Conservation (phyloP, 2,113 vertebrate species). For the Cyphomyrus discorhynchus region DNA sequence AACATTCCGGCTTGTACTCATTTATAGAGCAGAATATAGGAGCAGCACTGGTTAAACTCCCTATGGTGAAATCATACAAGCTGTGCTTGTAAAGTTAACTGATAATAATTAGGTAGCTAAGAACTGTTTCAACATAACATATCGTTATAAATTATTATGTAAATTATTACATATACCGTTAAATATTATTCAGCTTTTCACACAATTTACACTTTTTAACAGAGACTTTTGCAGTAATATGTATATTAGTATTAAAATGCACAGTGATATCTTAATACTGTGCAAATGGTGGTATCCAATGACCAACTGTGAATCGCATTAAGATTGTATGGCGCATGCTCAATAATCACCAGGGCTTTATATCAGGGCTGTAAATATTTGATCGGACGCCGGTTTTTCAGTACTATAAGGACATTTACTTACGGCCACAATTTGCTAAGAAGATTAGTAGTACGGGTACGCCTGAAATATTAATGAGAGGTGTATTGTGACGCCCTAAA, state of each 20-base stretch:
- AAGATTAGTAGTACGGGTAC: no score
- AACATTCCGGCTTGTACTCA: background rate
- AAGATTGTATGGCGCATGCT: background rate
- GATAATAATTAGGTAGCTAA: background rate
- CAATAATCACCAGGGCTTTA: background rate
- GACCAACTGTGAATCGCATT: background rate
- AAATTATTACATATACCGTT: background rate
- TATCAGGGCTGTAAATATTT: background rate
- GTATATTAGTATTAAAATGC: background rate
- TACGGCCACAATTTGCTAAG: no score
- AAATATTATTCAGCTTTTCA: background rate
- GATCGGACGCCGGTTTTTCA: background rate
- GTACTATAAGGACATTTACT: background rate
- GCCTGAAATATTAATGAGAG: no score
- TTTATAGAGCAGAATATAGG: background rate
- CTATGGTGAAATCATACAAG: background rate
- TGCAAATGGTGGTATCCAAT: background rate
- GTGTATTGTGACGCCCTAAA: no score
- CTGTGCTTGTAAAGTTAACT: background rate
- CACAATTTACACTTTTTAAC: background rate
- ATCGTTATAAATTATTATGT: background rate
- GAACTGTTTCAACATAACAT: background rate
- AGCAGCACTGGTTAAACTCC: background rate
- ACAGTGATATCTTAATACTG: background rate
- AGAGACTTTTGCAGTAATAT: background rate